Conservation (phyloP, 2,113 vertebrate species). For the Prietella phreatophila region DNA sequence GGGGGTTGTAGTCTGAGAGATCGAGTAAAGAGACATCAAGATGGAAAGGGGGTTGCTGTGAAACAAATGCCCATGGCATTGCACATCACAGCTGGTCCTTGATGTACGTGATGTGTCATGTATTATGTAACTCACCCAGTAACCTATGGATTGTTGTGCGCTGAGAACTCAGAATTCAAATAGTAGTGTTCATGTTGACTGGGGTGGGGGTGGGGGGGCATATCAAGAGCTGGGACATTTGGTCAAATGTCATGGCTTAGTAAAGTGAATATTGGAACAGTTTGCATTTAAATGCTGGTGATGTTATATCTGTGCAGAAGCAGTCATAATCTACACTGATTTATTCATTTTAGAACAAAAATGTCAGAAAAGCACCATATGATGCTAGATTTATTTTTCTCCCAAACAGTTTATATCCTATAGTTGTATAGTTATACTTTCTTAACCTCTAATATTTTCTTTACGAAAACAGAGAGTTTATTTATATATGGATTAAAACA, state of each 20-base stretch:
- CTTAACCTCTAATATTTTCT: background rate
- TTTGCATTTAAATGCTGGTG: background rate
- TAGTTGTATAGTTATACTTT: background rate
- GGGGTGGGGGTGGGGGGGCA: background rate
- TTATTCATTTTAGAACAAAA: background rate
- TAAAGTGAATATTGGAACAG: background rate
- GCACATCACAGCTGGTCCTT: constrained; percentile 32
- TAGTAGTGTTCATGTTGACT: background rate
- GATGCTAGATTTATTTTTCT: background rate
- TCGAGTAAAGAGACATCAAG: constrained; percentile 21
- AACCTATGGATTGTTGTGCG: background rate
- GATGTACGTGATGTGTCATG: constrained; percentile 23
- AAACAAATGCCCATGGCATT: constrained; percentile 21
- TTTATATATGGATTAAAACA: background rate
- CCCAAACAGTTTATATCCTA: background rate
- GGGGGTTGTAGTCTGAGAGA: constrained; percentile 8
- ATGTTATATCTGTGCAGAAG: background rate
- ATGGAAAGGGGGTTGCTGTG: constrained; percentile 1
- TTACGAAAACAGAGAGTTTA: background rate
- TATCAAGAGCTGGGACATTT: background rate
- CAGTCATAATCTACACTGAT: background rate
- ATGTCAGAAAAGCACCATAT: background rate
- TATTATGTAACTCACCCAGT: constrained; percentile 36
- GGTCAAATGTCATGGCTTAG: background rate
- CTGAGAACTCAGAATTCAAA: background rate